Conservation (phyloP, 2,113 vertebrate species). For the Polyodon spathula region DNA sequence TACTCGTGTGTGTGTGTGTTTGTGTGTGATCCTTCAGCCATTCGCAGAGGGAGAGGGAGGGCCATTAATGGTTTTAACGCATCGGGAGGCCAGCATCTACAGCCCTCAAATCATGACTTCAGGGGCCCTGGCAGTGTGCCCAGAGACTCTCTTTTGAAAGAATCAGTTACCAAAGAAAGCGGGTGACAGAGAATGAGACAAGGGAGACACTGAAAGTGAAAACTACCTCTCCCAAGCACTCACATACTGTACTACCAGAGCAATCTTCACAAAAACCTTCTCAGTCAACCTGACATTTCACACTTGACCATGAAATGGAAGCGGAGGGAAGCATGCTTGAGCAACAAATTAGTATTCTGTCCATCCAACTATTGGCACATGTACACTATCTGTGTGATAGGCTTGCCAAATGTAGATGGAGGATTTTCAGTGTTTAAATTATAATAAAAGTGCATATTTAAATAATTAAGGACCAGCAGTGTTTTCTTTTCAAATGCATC, state of each 20-base stretch:
- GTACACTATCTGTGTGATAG: no score
- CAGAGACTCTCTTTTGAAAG: constrained; percentile 24
- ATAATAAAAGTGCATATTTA: no score
- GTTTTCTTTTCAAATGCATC: no score
- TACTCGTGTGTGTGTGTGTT: no score
- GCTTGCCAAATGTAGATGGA: no score
- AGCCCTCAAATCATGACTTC: not conserved
- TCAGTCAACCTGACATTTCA: not conserved
- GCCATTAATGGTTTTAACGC: not conserved
- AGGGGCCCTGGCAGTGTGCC: not conserved
- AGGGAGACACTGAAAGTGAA: constrained; percentile 12
- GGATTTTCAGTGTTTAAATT: no score
- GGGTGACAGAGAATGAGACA: constrained; percentile 4
- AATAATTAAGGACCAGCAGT: no score
- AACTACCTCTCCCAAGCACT: not conserved
- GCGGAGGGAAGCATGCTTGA: not conserved
- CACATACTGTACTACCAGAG: not conserved
- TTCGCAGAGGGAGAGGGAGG: not conserved
- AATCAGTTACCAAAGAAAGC: constrained; percentile 23
- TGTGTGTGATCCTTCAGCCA: not conserved
- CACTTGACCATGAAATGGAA: not conserved
- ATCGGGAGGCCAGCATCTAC: not conserved
- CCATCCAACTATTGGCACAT: no score
- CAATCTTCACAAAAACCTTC: not conserved
- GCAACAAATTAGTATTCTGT: not conserved